Evolutionary conservation across 2,113 vertebrate genomes (phyloP), one percentile per base, ranked within the genome.

Genomic region (Pandion haliaetus): DNA sequence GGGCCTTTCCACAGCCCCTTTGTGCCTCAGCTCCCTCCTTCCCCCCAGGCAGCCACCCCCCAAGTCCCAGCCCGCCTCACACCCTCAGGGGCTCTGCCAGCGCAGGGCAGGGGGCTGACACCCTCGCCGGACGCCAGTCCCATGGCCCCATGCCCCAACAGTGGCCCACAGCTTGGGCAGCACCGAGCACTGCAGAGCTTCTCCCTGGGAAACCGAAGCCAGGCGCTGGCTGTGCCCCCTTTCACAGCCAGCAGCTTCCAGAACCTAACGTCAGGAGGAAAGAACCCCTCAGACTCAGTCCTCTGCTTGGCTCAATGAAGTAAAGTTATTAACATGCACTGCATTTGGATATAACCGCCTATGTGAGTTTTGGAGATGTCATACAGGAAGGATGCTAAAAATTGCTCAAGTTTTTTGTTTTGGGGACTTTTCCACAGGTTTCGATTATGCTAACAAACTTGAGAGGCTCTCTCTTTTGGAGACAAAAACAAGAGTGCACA

Each of bases 161-260:
- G 24, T 0, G 1, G 47, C n/a, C 40, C 2, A 0, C 0, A 0
- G 50, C 29, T 32, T 4, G 7, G 24, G 14, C 65, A 65, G 74
- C 54, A 14, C 12, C 0, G 0, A 36, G 71, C 57, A 14, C 57
- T 23, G 47, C 57, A 31, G 17, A 66, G 54, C 82, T 29, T 8
- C 63, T 26, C 44, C 3, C 1, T 0, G 4, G 49, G 63, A 73
- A 16, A 10, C 5, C 2, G 29, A 6, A 25, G 36, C 19, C 11
- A 13, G 42, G 66, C 6, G 1, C 42, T 12, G 69, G n/a, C 47
- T 49, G 42, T 24, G 17, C n/a, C 34, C 4, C 28, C 21, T 1
- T 1, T 14, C 62, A 13, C 31, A 59, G 67, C 62, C 3, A 4
- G 28, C 61, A 10, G 17, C 42, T 79, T 16, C 44, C 49, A 23